Evolutionary conservation across 2,797 vertebrate species (phyloP), one percentile per base, ranked within the genome.

Genomic region (Orientallactaga sibirica): DNA sequence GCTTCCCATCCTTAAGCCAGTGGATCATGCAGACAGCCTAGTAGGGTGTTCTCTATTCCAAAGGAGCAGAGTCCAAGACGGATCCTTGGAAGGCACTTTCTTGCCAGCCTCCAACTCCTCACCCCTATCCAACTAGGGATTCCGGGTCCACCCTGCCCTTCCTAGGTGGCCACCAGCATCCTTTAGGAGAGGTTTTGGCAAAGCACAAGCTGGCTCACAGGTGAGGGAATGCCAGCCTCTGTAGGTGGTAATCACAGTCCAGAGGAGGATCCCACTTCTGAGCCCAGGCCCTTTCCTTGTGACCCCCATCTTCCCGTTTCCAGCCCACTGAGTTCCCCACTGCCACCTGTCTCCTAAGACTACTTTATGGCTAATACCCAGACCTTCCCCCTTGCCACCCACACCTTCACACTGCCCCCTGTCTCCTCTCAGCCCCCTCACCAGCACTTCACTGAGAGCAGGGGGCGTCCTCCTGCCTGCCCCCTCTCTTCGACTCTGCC

Each of bases 361-460:
- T 33, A 7, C n/a, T 7, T 37, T 37, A 78, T 2, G 19, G 73
- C 20, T 9, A 2, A 1, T 0, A 0, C 61, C 88, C 12, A 33
- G 79, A 10, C n/a, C 86, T 5, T 19, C 73, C 37, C 89, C 2
- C n/a, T 48, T 2, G 4, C 19, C 0, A 0, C 37, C 27, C 24
- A 25, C 64, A 1, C 80, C 14, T 24, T 61, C 71, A 43, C 0
- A 0, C 25, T 87, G 20, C 70, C 12, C 66, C 87, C 18, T 86
- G 48, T 94, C 81, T 86, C 84, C 73, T n/a, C 79, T 74, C 73
- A 58, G 80, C 61, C 77, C 76, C n/a, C 66, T 48, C 41, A 24
- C 58, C 37, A 15, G 78, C 82, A 74, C 82, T 41, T 22, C 90
- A 75, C 2, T 95, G 93, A 92, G 52, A 48, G 20, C 76, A 64